Base-by-base conservation (phyloP, 2,113 vertebrate genomes). In the Gallinago jamesoni region DNA sequence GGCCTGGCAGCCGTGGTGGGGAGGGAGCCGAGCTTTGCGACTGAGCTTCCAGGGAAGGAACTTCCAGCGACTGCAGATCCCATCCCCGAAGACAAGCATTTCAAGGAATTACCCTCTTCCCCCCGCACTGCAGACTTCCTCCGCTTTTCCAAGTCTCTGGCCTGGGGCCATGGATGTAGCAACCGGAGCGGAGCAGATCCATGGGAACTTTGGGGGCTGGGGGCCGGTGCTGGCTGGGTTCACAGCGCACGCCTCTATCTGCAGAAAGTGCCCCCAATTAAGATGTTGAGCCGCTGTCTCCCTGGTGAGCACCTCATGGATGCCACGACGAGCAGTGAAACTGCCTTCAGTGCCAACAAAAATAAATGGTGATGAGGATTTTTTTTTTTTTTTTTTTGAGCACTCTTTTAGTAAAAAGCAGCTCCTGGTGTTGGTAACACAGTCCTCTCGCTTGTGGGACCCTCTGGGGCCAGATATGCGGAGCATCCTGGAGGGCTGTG, bases 91-190 rank as follows among this genome's bases (percentile, higher is more conserved):
- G 94, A 67, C 47, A 77, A 77, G 80, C 43, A 23, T 84, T 96
- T 94, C 93, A 96, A 92, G 92, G 94, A 96, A 96, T 96, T 78
- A n/a, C 90, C 64, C 60, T 91, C 45, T 94, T 30, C 50, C 68
- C 14, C 8, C 62, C 63, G 57, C 0, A 0, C 84, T 57, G 62
- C 75, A 93, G 92, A 78, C 88, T 95, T 93, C 93, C 94, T 96
- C 83, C 93, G 88, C 83, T 96, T 97, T 96, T 97, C 96, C 92
- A 89, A 93, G 33, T 1, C 60, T 48, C 92, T 96, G 96, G 93
- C 93, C 48, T 5, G 60, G 76, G 28, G 94, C 96, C 96, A 90
- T 7, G 27, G 24, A 1, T 56, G 41, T 5, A 39, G 92, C 57
- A 95, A 92, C 50, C 0, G 0, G 78, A 93, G 85, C 5, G 3